Base-by-base conservation (phyloP, 2,113 vertebrate species). In the Montifringilla adamsi region DNA sequence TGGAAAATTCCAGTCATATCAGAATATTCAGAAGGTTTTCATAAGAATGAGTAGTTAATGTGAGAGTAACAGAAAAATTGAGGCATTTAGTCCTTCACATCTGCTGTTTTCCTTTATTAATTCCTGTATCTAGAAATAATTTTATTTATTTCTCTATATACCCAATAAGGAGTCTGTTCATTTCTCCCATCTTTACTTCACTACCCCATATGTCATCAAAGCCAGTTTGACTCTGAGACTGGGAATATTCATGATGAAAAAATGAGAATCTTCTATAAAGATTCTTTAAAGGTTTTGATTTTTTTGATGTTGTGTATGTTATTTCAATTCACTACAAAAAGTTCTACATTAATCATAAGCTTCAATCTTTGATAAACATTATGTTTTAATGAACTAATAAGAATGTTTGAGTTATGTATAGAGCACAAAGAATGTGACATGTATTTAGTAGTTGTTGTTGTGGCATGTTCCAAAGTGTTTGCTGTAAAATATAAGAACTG, bases 401-500 rank as follows among this genome's bases (percentile, higher is more conserved):
- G 46, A 82, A 85, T 47, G 3, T 41, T 87, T 69, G 37, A 50
- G 28, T 55, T 83, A 74, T 59, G 66, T 28, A 79, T 15, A 87
- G 46, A 74, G 31, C 23, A 66, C 16, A 87, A 85, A 84, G 39
- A 44, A 79, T 26, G 20, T 43, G 37, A 41, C 22, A 18, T 30
- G 10, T 20, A 49, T 90, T 70, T 74, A 82, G 72, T 89, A 53
- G 68, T 75, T 89, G 83, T 55, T 93, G 58, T 41, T 90, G 15
- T 79, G 28, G 30, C 18, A 24, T 76, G 13, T 90, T 97, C 81
- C 66, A 91, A 88, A 84, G 43, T 5, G 26, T 84, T 96, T 90
- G 76, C 82, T 91, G 46, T 63, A 93, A 94, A 94, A 96, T 68
- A 15, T 64, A 96, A 94, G 88, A 91, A 77, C 33, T 31, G 20